phyloP scores from a whole-genome alignment of 2,797 vertebrate genomes.

The Valencia hispanica region DNA sequence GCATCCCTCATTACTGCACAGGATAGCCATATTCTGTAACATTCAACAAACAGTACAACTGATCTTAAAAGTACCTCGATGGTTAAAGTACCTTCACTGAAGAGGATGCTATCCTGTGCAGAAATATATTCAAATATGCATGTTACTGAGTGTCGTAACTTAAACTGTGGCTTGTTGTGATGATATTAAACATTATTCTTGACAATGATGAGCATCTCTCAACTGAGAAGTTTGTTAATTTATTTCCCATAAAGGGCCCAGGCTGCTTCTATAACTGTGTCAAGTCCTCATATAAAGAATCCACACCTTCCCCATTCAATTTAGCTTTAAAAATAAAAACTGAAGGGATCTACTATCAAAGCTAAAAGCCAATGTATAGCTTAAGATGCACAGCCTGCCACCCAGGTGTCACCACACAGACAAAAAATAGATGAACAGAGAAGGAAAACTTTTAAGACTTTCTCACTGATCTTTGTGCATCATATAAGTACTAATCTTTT shows the following conservation, averaged over 20 bases:
- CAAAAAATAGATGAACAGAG: not conserved
- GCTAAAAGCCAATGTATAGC: not conserved
- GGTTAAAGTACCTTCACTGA: not conserved
- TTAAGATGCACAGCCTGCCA: not conserved
- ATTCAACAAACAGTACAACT: not conserved
- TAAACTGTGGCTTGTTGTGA: not conserved
- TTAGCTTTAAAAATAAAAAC: not conserved
- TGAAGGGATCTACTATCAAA: not conserved
- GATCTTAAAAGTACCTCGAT: not conserved
- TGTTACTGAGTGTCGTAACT: not conserved
- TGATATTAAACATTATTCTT: not conserved
- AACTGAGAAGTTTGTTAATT: not conserved
- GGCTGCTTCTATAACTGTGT: not conserved
- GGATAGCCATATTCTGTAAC: not conserved
- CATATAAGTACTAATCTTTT: not conserved
- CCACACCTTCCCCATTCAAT: not conserved
- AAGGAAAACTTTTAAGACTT: not conserved
- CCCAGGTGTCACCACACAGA: not conserved
- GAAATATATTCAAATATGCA: not conserved
- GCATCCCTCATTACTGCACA: not conserved
- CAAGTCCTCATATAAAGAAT: not conserved
- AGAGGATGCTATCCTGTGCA: not conserved
- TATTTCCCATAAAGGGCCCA: not conserved
- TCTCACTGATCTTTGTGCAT: not conserved
- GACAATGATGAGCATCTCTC: not conserved